phyloP scores from a whole-genome alignment of 2,888 invertebrate genomes.

The Zelleria hepariella region DNA sequence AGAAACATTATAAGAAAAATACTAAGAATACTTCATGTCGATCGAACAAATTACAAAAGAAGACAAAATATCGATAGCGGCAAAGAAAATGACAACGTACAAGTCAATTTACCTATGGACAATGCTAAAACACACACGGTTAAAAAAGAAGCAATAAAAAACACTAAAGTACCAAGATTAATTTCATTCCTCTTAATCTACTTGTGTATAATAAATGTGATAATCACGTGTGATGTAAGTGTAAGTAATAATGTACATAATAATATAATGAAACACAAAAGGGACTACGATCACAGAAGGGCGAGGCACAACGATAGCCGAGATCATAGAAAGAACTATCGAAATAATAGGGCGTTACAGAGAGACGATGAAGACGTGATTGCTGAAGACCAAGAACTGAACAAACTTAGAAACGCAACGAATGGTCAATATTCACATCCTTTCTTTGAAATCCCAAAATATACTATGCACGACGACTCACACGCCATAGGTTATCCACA shows the following conservation, averaged over 20 bases:
- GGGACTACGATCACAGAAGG: background rate
- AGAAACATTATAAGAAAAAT: constrained; percentile 27
- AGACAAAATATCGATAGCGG: constrained; percentile 13
- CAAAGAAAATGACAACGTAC: background rate
- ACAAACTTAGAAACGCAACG: constrained; percentile 23
- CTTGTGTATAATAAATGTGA: constrained; percentile 60
- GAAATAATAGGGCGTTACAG: constrained; percentile 29
- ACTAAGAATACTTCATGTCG: background rate
- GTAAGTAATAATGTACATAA: constrained; percentile 44
- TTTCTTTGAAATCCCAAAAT: background rate
- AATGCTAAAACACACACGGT: constrained; percentile 57
- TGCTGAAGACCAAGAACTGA: constrained; percentile 33
- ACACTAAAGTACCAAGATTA: constrained; percentile 29
- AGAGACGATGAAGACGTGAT: constrained; percentile 29
- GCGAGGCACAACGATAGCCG: background rate
- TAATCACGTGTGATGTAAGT: constrained; percentile 65
- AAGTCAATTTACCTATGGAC: constrained; percentile 14
- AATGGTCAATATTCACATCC: background rate
- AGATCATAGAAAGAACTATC: constrained; percentile 16
- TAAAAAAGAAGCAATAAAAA: constrained; percentile 30
- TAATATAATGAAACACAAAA: constrained; percentile 25
- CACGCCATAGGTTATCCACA: constrained; percentile 51
- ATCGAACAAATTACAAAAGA: constrained; percentile 32
- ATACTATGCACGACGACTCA: constrained; percentile 27
- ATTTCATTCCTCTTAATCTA: constrained; percentile 50